Evolutionary conservation across 2,888 invertebrate genomes (phyloP), one percentile per base, ranked within the genome.

Genomic region (Calliscelio sp.): DNA sequence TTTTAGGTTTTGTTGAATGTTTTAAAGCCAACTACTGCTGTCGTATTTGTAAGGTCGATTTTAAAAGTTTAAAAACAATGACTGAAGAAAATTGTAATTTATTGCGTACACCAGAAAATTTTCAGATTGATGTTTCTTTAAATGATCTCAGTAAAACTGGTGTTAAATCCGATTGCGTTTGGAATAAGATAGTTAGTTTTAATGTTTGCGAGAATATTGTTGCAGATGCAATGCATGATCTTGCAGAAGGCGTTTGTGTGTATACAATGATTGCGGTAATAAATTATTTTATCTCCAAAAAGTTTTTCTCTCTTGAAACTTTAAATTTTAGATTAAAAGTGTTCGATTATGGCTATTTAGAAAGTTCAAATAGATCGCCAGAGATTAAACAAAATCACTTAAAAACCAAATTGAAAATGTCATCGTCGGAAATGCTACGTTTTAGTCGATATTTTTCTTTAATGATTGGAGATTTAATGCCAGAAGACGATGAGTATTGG

Each of bases 381-480:
- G 10, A 11, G 11, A 66, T 66, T 11, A 41, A 7, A 16, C n/a
- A 20, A 10, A 20, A 18, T 18, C 55, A 70, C 55, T 24, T 70
- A 53, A 61, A 53, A 46, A 28, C 1, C n/a, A 57, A 55, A 24
- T 16, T 61, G 46, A 79, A 61, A 61, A 70, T 70, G 70, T 70
- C 70, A 24, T 11, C 71, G 0, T 16, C 63, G 1, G 71, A 80
- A 49, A 80, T 63, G 61, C 18, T 80, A 11, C 65, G 55, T 77
- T 71, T 83, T 16, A 70, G 25, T 18, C 25, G 81, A 55, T 83
- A 85, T 51, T 85, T 83, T 38, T 53, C 73, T 14, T 18, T 85
- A 0, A 71, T 85, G 32, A 35, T 83, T 22, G 71, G 57, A 11
- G 59, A 71, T 59, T 44, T 70, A n/a, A 18, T 70, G 55, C 70